These are phyloP conservation scores for Crotalus viridis DNA, from an alignment of 2,113 vertebrate species.

Conservation along the genomic window DNA sequence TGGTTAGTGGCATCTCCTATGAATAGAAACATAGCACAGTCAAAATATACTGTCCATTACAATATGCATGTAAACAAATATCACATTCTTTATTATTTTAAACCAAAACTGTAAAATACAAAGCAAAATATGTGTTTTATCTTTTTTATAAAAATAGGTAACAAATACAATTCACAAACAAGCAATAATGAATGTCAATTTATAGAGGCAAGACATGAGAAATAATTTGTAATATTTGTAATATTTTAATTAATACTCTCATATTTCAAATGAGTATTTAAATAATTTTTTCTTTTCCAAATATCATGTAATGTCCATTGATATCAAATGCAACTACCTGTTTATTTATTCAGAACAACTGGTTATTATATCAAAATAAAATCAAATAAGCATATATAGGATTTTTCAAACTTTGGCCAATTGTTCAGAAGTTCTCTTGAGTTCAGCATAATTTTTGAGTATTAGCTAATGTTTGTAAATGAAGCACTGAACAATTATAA, in stretches of 20 bases:
- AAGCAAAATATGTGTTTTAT: conserved; percentile 24
- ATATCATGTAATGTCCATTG: not conserved
- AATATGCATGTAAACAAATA: conserved; percentile 29
- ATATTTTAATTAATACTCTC: conserved; percentile 17
- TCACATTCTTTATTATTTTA: conserved; percentile 53
- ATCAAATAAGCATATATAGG: not conserved
- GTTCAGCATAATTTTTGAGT: not conserved
- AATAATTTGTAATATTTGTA: not conserved
- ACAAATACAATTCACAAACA: conserved; percentile 20
- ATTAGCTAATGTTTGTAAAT: not conserved
- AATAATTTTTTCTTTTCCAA: conserved; percentile 21
- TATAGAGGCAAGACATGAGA: not conserved
- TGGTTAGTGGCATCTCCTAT: conserved; percentile 30
- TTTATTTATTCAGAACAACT: not conserved
- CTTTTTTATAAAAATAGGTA: conserved; percentile 48
- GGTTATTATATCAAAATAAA: not conserved
- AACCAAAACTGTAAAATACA: conserved; percentile 35
- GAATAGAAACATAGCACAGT: conserved; percentile 45
- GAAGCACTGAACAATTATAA: not conserved
- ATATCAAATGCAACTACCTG: not conserved
- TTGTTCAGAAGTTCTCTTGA: not conserved
- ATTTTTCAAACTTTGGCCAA: not conserved
- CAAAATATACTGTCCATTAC: conserved; percentile 46
- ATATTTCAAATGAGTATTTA: conserved; percentile 4
- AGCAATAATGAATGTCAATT: conserved; percentile 38